Conservation (phyloP, 2,888 invertebrate species). For the Stenoptilia bipunctidactyla region DNA sequence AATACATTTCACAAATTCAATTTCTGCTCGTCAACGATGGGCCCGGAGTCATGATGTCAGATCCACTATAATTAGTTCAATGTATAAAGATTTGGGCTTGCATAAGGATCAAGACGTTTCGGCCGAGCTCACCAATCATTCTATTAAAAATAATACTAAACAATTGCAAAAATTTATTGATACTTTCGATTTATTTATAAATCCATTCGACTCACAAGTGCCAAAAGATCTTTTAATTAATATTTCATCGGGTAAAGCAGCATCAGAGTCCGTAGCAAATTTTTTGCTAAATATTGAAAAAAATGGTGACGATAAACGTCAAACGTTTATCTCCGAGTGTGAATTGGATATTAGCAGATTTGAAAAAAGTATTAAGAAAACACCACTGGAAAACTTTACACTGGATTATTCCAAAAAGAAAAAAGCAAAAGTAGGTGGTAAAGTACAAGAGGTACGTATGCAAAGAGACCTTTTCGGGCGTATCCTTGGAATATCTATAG, state of each 20-base stretch:
- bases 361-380: conserved; percentile 11
- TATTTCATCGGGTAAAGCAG: conserved; percentile 19
- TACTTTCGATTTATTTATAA: conserved; percentile 14
- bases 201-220: conserved; percentile 13
- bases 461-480: conserved; percentile 16
- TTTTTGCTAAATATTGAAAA: no score
- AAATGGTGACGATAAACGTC: not conserved
- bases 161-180: conserved; percentile 12
- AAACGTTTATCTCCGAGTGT: conserved; percentile 15
- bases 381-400: not conserved
- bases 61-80: conserved; percentile 15
- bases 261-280: conserved; percentile 13
- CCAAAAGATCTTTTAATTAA: conserved; percentile 15
- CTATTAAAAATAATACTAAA: conserved; percentile 13
- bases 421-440: conserved; percentile 8
- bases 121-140: conserved; percentile 3
- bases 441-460: conserved; percentile 10
- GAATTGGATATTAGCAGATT: conserved; percentile 9
- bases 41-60: conserved; percentile 16
- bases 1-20: conserved; percentile 16
- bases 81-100: conserved; percentile 4
- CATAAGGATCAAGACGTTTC: not conserved
- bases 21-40: conserved; percentile 18
- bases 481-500: conserved; percentile 17
- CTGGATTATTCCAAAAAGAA: conserved; percentile 5